Base-by-base conservation (phyloP, 2,113 vertebrate species). In the Synodontis membranacea region DNA sequence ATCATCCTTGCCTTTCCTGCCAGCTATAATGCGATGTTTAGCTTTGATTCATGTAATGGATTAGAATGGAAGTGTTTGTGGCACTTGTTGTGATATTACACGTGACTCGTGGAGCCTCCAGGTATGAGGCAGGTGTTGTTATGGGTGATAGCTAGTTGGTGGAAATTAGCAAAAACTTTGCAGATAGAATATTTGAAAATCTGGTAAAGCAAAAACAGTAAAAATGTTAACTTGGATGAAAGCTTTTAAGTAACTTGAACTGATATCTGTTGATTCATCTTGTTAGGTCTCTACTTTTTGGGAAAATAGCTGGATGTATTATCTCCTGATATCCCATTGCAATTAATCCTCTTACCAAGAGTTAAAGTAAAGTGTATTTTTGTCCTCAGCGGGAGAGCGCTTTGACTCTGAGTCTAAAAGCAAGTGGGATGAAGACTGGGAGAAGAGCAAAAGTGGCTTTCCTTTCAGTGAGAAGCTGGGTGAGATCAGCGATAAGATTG, bases 361-460 rank as follows among this genome's bases (percentile, higher is more conserved):
- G 19, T 44, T 75, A 12, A 46, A 74, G 39, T n/a, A 42, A 34
- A 9, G 42, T 34, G 42, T 44, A 5, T 37, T 11, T 54, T 46
- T 68, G 17, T 80, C 83, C 89, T 81, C 85, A 92, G 90, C 94
- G 90, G 97, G 96, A 90, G 98, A 99, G 89, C 93, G 94, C 86
- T 98, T 97, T 0, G 97, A 99, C 92, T 93, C 97, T 0, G 97
- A 98, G 90, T 94, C 89, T 14, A 90, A 95, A 89, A 95, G 94
- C 89, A 98, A 96, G 88, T 99, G 97, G 98, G 98, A 99, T 25
- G 97, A 99, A 12, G 98, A 99, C 74, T 99, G 97, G 97, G 97
- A 99, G 91, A 97, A 94, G 86, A 98, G 91, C 92, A 96, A 98
- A 93, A 92, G 96, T 19, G 89, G 94, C 42, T 99, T 99, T 91